These are phyloP conservation scores for Upupa epops DNA, from an alignment of 2,113 vertebrate genomes.

Conservation along the genomic window DNA sequence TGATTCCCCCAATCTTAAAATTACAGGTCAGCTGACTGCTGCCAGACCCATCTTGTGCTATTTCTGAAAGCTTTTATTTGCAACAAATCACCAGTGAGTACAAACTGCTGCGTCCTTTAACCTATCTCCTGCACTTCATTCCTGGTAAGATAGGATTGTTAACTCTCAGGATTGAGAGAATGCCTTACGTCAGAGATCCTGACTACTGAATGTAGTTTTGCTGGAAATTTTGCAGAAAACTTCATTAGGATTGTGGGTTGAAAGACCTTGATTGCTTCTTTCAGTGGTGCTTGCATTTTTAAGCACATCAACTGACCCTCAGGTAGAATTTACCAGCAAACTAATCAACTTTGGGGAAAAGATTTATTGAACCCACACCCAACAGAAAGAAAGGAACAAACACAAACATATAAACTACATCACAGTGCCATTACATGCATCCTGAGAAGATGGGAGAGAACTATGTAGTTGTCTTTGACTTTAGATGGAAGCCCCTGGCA, in stretches of 20 bases:
- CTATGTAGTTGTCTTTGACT: too few relatives aligned
- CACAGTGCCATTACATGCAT: too few relatives aligned
- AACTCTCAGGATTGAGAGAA: background rate
- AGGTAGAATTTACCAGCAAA: too few relatives aligned
- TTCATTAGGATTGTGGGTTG: background rate
- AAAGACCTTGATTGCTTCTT: too few relatives aligned
- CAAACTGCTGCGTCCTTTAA: background rate
- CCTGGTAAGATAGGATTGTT: background rate
- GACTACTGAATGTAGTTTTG: background rate
- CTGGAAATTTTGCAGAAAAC: background rate
- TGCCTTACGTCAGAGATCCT: background rate
- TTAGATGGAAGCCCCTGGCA: too few relatives aligned
- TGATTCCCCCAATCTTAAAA: background rate
- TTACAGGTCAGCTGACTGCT: background rate
- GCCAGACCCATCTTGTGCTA: background rate
- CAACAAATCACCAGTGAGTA: background rate
- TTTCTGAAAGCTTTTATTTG: conserved; percentile 31
- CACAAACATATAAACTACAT: too few relatives aligned
- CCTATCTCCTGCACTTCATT: background rate
- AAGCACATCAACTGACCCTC: too few relatives aligned
- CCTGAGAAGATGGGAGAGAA: too few relatives aligned
- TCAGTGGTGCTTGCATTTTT: too few relatives aligned
- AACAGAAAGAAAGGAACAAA: too few relatives aligned
- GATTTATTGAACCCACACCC: too few relatives aligned
- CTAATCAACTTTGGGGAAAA: too few relatives aligned